phyloP scores from a whole-genome alignment of 2,797 vertebrate genomes.

The Catharus ustulatus region DNA sequence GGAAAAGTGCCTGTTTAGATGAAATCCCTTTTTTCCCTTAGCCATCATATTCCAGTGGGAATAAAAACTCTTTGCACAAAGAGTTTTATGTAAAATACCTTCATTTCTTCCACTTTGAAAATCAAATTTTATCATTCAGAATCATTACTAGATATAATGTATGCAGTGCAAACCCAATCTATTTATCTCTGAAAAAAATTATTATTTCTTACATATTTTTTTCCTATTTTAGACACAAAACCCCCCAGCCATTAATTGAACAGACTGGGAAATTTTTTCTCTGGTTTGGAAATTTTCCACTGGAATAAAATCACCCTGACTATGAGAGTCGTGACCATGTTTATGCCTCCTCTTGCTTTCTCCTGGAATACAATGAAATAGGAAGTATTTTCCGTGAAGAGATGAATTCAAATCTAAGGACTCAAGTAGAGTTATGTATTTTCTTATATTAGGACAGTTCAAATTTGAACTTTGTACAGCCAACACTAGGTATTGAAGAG shows the following conservation, averaged over 20 bases:
- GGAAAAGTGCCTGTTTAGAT: background rate
- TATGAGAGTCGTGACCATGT: background rate
- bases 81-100: background rate
- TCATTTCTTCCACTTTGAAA: background rate
- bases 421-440: background rate
- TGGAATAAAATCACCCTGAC: background rate
- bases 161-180: background rate
- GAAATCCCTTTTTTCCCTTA: background rate
- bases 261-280: background rate
- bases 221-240: background rate
- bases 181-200: background rate
- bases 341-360: background rate
- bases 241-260: background rate
- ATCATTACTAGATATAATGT: background rate
- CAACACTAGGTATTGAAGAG: background rate
- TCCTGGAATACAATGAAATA: background rate
- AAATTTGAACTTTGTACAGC: background rate
- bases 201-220: background rate
- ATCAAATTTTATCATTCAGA: background rate
- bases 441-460: background rate
- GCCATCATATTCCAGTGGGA: background rate
- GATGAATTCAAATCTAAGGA: background rate
- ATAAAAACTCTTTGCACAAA: background rate
- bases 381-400: background rate
- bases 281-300: background rate